phyloP scores from a whole-genome alignment of 2,113 vertebrate species.

The Gopherus evgoodei region DNA sequence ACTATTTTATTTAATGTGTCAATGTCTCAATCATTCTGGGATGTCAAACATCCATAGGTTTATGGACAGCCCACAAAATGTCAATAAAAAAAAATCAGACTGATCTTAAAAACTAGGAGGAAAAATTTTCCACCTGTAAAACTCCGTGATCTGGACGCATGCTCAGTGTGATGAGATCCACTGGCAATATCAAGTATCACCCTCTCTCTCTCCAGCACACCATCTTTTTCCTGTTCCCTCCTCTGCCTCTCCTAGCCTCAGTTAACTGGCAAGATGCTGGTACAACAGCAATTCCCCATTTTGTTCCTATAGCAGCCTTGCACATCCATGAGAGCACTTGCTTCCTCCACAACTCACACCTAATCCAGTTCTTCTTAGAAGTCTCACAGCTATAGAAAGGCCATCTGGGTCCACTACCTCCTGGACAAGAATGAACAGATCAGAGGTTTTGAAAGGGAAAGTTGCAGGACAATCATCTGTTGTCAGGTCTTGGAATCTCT shows the following conservation, averaged over 20 bases:
- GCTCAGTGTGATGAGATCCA: rapidly evolving
- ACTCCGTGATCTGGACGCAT: rapidly evolving
- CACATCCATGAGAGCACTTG: conserved; percentile 40
- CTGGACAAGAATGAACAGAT: conserved; percentile 16
- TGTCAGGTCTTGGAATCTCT: too few species aligned
- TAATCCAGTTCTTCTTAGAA: neutral
- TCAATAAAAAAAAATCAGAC: neutral
- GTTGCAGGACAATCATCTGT: neutral
- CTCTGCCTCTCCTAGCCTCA: conserved; percentile 8
- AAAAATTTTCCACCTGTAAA: neutral
- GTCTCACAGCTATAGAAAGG: neutral
- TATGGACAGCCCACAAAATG: neutral
- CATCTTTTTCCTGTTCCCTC: neutral
- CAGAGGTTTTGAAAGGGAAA: neutral
- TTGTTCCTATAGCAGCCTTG: conserved; percentile 45
- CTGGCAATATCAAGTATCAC: neutral
- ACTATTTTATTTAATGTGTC: neutral
- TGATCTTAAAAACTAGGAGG: too few species aligned
- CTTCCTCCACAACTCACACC: conserved; percentile 17
- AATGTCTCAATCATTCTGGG: neutral
- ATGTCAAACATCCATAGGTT: neutral
- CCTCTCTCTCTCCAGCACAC: neutral
- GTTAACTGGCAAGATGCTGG: neutral
- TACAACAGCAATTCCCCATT: conserved; percentile 12
- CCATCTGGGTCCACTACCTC: conserved; percentile 21